Evolutionary conservation across 2,113 vertebrate species (phyloP).

Genomic region (Protomyctophum bolini): DNA sequence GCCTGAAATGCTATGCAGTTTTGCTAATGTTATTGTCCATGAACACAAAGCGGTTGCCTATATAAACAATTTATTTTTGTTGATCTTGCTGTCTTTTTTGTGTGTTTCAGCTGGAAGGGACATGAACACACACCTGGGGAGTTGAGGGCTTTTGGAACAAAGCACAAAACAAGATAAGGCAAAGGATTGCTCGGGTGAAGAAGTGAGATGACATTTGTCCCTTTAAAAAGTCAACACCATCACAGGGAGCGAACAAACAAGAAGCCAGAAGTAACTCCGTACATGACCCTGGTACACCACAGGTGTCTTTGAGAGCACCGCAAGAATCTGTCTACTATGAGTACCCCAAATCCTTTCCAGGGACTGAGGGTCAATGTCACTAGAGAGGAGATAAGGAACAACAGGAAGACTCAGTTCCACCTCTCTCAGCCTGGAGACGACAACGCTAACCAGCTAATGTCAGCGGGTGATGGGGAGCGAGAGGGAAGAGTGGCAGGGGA

Average conservation of each 20-base stretch:
- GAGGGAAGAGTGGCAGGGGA: constrained; percentile 39
- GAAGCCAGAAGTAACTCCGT: constrained; percentile 20
- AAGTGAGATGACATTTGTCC: constrained; percentile 53
- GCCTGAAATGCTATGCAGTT: too few species aligned
- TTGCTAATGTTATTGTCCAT: too few species aligned
- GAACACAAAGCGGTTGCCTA: too few species aligned
- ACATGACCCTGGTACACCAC: constrained; percentile 64
- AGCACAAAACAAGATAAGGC: constrained; percentile 21
- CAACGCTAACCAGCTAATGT: constrained; percentile 73
- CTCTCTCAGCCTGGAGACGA: constrained; percentile 63
- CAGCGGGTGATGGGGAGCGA: constrained; percentile 24
- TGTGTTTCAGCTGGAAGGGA: constrained; percentile 56
- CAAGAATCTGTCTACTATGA: constrained; percentile 66
- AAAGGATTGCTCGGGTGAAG: constrained; percentile 11
- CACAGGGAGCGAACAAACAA: constrained; percentile 13
- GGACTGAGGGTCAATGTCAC: constrained; percentile 60
- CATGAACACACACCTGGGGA: constrained; percentile 9
- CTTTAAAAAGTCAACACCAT: constrained; percentile 35
- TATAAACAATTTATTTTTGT: too few species aligned
- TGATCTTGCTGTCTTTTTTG: constrained; percentile 34
- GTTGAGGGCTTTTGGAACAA: constrained; percentile 9
- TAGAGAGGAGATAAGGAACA: constrained; percentile 68
- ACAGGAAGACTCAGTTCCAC: constrained; percentile 61
- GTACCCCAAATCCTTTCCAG: constrained; percentile 62
- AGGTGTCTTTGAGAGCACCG: constrained; percentile 45